Evolutionary conservation across 2,797 vertebrate species (phyloP).

Genomic region (Lophius americanus): DNA sequence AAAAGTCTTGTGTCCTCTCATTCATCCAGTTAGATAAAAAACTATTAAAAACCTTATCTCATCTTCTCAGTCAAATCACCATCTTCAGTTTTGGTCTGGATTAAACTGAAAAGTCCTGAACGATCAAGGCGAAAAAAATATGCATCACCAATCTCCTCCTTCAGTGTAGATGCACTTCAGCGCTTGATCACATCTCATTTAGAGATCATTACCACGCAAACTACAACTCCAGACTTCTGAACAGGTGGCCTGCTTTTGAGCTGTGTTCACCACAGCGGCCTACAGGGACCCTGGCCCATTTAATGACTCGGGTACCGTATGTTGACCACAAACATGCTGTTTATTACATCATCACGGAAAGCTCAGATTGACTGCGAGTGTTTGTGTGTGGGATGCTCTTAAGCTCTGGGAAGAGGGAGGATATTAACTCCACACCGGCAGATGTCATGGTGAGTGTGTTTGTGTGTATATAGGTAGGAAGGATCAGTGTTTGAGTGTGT

Average conservation of each 20-base stretch:
- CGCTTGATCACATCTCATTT: conserved; percentile 17
- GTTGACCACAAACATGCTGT: conserved; percentile 45
- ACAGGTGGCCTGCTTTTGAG: conserved; percentile 55
- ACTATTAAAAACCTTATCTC: too few species aligned
- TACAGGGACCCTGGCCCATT: conserved; percentile 27
- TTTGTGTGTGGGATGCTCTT: conserved; percentile 33
- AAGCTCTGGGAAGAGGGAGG: conserved; percentile 65
- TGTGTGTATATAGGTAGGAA: conserved; percentile 27
- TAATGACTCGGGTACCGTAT: conserved; percentile 44
- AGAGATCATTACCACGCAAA: conserved; percentile 21
- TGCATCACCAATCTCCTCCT: too few species aligned
- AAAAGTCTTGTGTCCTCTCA: too few species aligned
- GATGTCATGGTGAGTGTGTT: conserved; percentile 45
- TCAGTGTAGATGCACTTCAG: conserved; percentile 1
- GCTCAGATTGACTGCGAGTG: conserved; percentile 19
- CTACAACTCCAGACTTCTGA: conserved; percentile 27
- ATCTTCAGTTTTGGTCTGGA: too few species aligned
- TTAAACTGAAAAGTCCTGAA: too few species aligned
- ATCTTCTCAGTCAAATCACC: too few species aligned
- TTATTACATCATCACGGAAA: conserved; percentile 45
- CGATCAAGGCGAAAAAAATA: too few species aligned
- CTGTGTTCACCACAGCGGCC: conserved; percentile 20
- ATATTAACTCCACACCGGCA: conserved; percentile 67
- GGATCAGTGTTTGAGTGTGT: conserved; percentile 34
- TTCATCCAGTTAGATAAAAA: too few species aligned